These are phyloP conservation scores for Mormyrus iriodes DNA, from an alignment of 2,113 vertebrate species.

Conservation along the genomic window DNA sequence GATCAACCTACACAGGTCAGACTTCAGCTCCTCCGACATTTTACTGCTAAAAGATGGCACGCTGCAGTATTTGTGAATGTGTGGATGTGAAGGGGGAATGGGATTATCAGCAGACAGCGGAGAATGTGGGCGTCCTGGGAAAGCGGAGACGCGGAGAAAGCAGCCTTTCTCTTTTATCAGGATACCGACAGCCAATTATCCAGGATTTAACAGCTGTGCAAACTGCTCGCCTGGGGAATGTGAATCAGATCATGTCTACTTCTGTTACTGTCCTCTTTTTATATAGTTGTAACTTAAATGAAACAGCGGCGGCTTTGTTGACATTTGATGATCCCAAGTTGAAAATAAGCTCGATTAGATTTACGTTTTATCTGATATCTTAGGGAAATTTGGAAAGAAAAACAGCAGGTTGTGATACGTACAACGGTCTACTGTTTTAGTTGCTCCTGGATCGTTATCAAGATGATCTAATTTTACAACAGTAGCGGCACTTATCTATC, in stretches of 20 bases:
- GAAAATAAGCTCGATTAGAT: not conserved
- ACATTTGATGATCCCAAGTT: not conserved
- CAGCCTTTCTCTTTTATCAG: not conserved
- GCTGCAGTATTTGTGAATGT: not conserved
- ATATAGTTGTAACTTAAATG: not conserved
- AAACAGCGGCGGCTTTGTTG: not conserved
- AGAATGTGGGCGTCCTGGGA: not conserved
- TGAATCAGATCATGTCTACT: not conserved
- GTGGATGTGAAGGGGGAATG: not conserved
- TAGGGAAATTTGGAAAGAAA: not conserved
- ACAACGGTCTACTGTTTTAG: not conserved
- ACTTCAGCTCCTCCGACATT: not conserved
- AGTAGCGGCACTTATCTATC: not conserved
- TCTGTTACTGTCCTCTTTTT: not conserved
- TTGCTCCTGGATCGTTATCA: not conserved
- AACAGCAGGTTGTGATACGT: not conserved
- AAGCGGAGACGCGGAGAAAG: not conserved
- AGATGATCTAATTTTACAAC: constrained; percentile 2
- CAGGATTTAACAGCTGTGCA: not conserved
- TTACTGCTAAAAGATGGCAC: not conserved
- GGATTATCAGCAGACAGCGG: not conserved
- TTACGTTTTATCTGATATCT: not conserved
- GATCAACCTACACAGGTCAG: not conserved
- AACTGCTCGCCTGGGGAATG: not conserved
- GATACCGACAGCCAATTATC: not conserved